Evolutionary conservation across 1,140 invertebrate species (phyloP), one percentile per base, ranked within the genome.

Genomic region (Himalopsyche phryganea): DNA sequence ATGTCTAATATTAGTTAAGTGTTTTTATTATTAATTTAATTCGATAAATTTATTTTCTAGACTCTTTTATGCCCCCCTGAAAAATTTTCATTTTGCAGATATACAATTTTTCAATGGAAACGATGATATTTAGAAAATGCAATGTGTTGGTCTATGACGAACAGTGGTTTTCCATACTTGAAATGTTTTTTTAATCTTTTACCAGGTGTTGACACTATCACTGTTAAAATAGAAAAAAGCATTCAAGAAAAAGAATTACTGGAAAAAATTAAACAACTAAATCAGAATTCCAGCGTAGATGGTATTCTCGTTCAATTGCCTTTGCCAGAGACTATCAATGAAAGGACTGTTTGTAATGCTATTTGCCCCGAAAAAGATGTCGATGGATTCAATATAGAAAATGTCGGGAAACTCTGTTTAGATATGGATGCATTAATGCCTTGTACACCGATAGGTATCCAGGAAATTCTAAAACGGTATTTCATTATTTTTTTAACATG

Each of bases 241-340:
- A 82, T 86, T 17, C 76, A 81, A 2, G 81, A 93, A 76, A 69
- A 79, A 15, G 82, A 88, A 20, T 73, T 96, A 1, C 69, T 94
- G 1, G 59, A 75, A 1, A 67, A 82, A 59, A 87, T 92, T 15
- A 53, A 84, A 3, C 61, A 76, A 41, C 74, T 93, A 2, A 95
- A 95, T 73, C 67, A 77, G 3, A 82, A 93, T 75, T 63, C 72
- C 4, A 70, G 68, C 32, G 83, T 94, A 1, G 88, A 92, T 78
- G 92, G 91, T 0, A 85, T 96, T 66, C 70, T 96, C 15, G 86
- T 96, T 0, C 92, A 96, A 70, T 71, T 95, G 38, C 92, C 93
- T 7, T 75, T 95, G 15, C 91, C 91, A 0, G 70, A 78, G 1
- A 83, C 85, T 57, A 89, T 95, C 10, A 76, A 83, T 63, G 90